A percentile compares a stretch with the other conserved stretches of the same genome.
These are phyloP conservation scores for Brachirus orientalis DNA, from an alignment of 2,113 vertebrate genomes.

Conservation along the genomic window DNA sequence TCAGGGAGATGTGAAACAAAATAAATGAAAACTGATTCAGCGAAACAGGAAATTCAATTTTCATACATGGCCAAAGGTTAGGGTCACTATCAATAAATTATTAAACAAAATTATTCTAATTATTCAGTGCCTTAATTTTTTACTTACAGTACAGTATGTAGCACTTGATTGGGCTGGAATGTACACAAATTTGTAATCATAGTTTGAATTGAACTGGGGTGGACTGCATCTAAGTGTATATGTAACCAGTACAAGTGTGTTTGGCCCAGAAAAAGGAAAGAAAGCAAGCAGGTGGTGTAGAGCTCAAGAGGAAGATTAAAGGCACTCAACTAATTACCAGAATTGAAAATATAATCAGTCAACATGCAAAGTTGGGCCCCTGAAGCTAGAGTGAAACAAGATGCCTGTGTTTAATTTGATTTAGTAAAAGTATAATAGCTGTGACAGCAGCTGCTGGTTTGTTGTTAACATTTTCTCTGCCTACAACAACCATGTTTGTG, in stretches of 20 bases:
- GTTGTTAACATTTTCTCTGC: neutral
- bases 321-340: conserved; percentile 58
- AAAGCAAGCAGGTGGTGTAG: conserved; percentile 36
- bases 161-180: too few species aligned
- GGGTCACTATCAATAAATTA: too few species aligned
- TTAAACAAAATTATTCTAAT: too few species aligned
- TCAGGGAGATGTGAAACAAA: too few species aligned
- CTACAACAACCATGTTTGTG: neutral
- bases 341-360: conserved; percentile 55
- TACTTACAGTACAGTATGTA: too few species aligned
- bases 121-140: too few species aligned
- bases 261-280: conserved; percentile 1
- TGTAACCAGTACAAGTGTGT: too few species aligned
- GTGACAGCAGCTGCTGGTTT: conserved; percentile 25
- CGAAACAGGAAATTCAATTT: too few species aligned
- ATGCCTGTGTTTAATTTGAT: conserved; percentile 31
- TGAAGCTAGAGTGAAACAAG: conserved; percentile 32
- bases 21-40: too few species aligned
- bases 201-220: too few species aligned
- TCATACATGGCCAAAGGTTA: too few species aligned
- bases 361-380: conserved; percentile 9
- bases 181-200: too few species aligned
- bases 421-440: conserved; percentile 17
- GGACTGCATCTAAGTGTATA: neutral
- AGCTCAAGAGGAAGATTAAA: conserved; percentile 39